These are phyloP conservation scores for Hypena proboscidalis DNA, from an alignment of 2,888 invertebrate genomes.

Conservation along the genomic window DNA sequence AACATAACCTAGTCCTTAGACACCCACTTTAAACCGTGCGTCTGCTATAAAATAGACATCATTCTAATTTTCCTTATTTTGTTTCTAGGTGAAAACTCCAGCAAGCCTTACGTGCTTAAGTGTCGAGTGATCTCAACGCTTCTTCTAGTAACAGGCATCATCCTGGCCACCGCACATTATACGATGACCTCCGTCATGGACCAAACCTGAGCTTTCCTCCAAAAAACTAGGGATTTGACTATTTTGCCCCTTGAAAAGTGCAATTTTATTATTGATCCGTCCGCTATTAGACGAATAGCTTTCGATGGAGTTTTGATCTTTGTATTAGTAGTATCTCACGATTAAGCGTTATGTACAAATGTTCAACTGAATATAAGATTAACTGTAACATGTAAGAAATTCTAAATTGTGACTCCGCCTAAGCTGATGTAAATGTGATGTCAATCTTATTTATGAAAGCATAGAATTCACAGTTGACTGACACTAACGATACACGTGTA, in stretches of 20 bases:
- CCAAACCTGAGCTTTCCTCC: slow-evolving; percentile 43
- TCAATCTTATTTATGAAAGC: neutral
- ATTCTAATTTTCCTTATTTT: slow-evolving; percentile 5
- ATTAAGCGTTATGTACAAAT: slow-evolving; percentile 34
- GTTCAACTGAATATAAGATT: slow-evolving; percentile 11
- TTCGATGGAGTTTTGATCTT: slow-evolving; percentile 53
- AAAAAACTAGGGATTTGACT: neutral
- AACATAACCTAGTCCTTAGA: too few species aligned
- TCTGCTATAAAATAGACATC: neutral
- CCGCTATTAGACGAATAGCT: slow-evolving; percentile 52
- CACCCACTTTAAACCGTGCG: too few species aligned
- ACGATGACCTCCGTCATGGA: slow-evolving; percentile 32
- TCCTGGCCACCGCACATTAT: slow-evolving; percentile 49
- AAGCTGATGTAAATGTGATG: neutral
- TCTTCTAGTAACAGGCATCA: slow-evolving; percentile 47
- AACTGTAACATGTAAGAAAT: slow-evolving; percentile 19
- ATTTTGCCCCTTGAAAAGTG: slow-evolving; percentile 39
- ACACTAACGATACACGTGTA: neutral
- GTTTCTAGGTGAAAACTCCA: slow-evolving; percentile 67
- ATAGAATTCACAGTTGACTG: neutral
- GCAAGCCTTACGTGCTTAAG: slow-evolving; percentile 47
- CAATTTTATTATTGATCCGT: slow-evolving; percentile 58
- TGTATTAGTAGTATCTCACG: slow-evolving; percentile 24
- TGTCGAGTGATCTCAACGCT: slow-evolving; percentile 57
- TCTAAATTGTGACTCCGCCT: slow-evolving; percentile 28